Percentiles rank a stretch among this genome's conserved stretches.
Evolutionary conservation across 2,888 invertebrate species (phyloP).

Genomic region (Leucoma salicis): DNA sequence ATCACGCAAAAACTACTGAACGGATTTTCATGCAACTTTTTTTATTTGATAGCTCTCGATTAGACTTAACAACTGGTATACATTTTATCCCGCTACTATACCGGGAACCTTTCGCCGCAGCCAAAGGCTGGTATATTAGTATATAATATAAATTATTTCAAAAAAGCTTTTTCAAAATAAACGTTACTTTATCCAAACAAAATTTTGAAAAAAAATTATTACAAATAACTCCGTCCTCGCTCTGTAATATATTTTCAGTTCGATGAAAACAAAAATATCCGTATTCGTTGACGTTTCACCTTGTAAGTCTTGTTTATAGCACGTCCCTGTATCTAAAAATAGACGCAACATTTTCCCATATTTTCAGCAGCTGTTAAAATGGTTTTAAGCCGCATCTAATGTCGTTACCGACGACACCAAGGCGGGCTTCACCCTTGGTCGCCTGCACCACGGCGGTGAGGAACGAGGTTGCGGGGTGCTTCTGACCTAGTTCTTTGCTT

Average conservation of each 20-base stretch:
- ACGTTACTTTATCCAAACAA: no score
- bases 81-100: no score
- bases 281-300: slow-evolving; percentile 27
- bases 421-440: slow-evolving; percentile 16
- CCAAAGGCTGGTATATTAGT: no score
- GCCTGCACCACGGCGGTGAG: slow-evolving; percentile 31
- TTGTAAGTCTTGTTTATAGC: slow-evolving; percentile 29
- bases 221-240: background rate
- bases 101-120: no score
- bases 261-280: slow-evolving; percentile 12
- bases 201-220: no score
- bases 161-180: no score
- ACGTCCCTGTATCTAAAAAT: slow-evolving; percentile 47
- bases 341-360: slow-evolving; percentile 28
- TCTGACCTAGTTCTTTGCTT: slow-evolving; percentile 64
- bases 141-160: no score
- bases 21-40: no score
- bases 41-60: no score
- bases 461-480: slow-evolving; percentile 47
- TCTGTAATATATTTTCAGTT: slow-evolving; percentile 3
- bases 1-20: no score
- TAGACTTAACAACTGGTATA: no score
- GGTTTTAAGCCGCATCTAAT: slow-evolving; percentile 34
- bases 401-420: slow-evolving; percentile 25
- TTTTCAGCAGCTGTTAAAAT: slow-evolving; percentile 33